Evolutionary conservation across 2,797 vertebrate species (phyloP), one percentile per base, ranked within the genome.

Genomic region (Melopsittacus undulatus): DNA sequence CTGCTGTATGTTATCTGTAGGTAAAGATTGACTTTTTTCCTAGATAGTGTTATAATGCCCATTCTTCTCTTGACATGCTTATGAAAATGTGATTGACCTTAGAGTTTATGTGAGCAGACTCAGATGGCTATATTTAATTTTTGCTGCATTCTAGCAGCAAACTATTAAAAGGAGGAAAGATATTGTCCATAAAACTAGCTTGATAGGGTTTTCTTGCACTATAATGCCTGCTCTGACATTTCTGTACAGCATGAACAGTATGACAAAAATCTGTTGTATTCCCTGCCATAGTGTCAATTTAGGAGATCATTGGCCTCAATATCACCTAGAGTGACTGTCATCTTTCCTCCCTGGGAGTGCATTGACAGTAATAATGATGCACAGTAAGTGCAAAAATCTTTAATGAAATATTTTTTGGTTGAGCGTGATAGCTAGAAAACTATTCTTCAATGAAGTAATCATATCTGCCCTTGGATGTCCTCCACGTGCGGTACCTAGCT

Each of bases 331-430:
- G 92, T 43, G 80, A 89, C 66, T 97, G 81, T 95, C 90, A 92
- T 96, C 95, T 94, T 96, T 94, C 67, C 89, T 94, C 62, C 9
- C 5, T 90, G 91, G 67, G 64, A 92, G 77, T 91, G 66, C 66
- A 72, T 94, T 96, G 94, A 92, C 91, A 95, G 63, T 48, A 96
- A 97, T 97, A 96, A 96, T 94, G 92, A 93, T 96, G 92, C 91
- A 85, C 81, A 92, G 85, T 96, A 94, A 96, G 79, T 83, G 40
- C 61, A 43, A 75, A 81, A 78, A 89, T 92, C 73, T 94, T 92
- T 95, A 96, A 97, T 94, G 92, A 96, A 94, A 94, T 90, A 67
- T 89, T 92, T 96, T 86, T 95, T 87, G 52, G 61, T 75, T 87
- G 75, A 83, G 49, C 30, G 18, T 56, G 90, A 83, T 76, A 69